phyloP scores from a whole-genome alignment of 2,888 invertebrate species.

The Amorpha juglandis region DNA sequence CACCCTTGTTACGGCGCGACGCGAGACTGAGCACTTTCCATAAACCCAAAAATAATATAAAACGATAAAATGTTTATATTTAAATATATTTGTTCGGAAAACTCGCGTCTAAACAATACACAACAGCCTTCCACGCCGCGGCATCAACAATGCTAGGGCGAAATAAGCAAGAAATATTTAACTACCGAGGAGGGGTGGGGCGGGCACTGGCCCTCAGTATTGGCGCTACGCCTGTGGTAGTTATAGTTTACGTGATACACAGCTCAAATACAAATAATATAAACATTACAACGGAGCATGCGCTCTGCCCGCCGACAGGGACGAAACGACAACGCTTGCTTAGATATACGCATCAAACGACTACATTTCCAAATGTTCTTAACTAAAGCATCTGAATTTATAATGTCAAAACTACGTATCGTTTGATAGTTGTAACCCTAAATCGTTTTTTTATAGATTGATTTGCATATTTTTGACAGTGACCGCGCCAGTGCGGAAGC shows the following conservation, averaged over 20 bases:
- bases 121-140: constrained; percentile 80
- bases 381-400: constrained; percentile 40
- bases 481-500: constrained; percentile 49
- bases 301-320: constrained; percentile 72
- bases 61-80: constrained; percentile 49
- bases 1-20: constrained; percentile 35
- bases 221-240: constrained; percentile 84
- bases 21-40: constrained; percentile 32
- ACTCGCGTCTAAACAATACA: constrained; percentile 80
- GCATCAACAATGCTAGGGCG: constrained; percentile 84
- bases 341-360: constrained; percentile 32
- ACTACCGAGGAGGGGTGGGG: constrained; percentile 81
- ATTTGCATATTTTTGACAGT: constrained; percentile 84
- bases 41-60: constrained; percentile 31
- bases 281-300: constrained; percentile 83
- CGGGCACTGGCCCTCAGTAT: constrained; percentile 81
- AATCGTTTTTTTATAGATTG: constrained; percentile 77
- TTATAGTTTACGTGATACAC: constrained; percentile 86
- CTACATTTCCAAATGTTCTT: constrained; percentile 37
- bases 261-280: constrained; percentile 86
- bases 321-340: constrained; percentile 52
- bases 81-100: constrained; percentile 67
- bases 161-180: constrained; percentile 86
- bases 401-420: constrained; percentile 54
- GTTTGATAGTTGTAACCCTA: constrained; percentile 60